A percentile compares a stretch with the other conserved stretches of the same genome.
Conservation (phyloP, 2,113 vertebrate genomes). For the Motacilla tschutschensis region DNA sequence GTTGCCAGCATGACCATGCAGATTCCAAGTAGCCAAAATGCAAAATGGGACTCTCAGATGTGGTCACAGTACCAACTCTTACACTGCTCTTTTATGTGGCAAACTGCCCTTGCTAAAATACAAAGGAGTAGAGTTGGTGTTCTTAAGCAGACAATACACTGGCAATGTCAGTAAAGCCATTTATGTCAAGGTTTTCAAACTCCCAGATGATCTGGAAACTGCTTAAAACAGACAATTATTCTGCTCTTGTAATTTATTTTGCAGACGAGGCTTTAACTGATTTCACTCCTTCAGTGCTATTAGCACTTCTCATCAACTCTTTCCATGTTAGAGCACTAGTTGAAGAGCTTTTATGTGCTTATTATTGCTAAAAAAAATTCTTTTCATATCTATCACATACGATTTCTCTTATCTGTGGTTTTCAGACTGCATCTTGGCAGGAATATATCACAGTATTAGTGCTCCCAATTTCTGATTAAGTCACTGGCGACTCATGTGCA, state of each 20-base stretch:
- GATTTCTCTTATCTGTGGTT: constrained; percentile 24
- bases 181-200: background rate
- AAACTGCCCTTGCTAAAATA: background rate
- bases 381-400: background rate
- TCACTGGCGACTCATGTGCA: background rate
- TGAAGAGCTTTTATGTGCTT: background rate
- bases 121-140: background rate
- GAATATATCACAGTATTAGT: background rate
- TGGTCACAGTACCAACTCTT: background rate
- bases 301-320: constrained; percentile 3
- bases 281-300: background rate
- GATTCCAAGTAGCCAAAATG: background rate
- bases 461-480: background rate
- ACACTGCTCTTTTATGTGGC: background rate
- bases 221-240: background rate
- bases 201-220: background rate
- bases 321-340: background rate
- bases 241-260: background rate
- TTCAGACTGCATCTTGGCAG: constrained; percentile 17
- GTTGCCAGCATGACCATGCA: background rate
- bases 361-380: background rate
- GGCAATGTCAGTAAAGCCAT: background rate
- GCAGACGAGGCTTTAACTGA: background rate
- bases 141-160: background rate
- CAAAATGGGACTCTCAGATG: background rate